phyloP scores from a whole-genome alignment of 2,888 invertebrate genomes.

The Tipula confusa region DNA sequence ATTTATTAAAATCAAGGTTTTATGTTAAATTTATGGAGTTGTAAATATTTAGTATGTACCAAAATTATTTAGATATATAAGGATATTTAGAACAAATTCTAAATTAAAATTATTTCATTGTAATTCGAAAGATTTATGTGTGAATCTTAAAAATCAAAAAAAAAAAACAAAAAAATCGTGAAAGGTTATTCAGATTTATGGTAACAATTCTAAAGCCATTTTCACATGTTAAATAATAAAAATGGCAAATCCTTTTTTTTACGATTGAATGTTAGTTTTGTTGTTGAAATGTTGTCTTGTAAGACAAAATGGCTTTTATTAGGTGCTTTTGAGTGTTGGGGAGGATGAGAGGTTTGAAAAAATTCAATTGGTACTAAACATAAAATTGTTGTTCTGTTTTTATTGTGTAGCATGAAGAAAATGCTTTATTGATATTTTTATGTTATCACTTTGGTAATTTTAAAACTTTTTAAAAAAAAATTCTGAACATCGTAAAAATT shows the following conservation, averaged over 20 bases:
- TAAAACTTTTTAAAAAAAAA: no score
- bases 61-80: not conserved
- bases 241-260: not conserved
- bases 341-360: not conserved
- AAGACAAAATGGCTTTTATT: not conserved
- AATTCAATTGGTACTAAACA: not conserved
- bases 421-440: no score
- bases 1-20: not conserved
- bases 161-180: not conserved
- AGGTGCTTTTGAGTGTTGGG: not conserved
- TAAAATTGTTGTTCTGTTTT: not conserved
- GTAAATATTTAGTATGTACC: not conserved
- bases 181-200: not conserved
- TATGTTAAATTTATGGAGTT: not conserved
- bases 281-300: not conserved
- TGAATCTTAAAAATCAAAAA: not conserved
- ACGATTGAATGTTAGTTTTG: not conserved
- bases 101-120: not conserved
- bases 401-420: no score
- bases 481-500: no score
- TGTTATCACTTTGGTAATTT: no score
- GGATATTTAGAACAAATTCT: not conserved
- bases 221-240: not conserved
- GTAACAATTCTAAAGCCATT: not conserved
- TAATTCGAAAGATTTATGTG: not conserved